Conservation (phyloP, 2,113 vertebrate species). For the Orthonyx spaldingii region DNA sequence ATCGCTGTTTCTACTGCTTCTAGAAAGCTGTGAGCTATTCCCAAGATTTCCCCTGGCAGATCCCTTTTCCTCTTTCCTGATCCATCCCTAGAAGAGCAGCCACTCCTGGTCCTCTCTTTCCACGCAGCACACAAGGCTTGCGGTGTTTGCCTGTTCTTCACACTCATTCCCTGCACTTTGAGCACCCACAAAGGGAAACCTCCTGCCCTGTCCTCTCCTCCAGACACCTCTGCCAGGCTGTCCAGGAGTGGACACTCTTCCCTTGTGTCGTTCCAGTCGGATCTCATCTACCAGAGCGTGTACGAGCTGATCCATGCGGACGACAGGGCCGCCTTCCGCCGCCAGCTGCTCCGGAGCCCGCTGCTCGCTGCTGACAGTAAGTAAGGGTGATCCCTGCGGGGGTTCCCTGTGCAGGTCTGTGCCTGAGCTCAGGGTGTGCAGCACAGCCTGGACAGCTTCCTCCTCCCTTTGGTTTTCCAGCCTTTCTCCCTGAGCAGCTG, state of each 20-base stretch:
- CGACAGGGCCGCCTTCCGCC: neutral
- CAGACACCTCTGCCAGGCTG: neutral
- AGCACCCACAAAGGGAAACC: neutral
- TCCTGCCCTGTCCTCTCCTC: neutral
- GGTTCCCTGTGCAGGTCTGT: neutral
- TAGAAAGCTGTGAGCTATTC: neutral
- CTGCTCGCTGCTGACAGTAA: neutral
- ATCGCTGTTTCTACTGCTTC: neutral
- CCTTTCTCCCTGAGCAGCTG: neutral
- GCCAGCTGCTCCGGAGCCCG: neutral
- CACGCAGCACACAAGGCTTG: accelerated
- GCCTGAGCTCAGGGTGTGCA: neutral
- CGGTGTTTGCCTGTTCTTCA: neutral
- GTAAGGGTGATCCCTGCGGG: accelerated
- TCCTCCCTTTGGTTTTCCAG: neutral
- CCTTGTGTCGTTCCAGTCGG: neutral
- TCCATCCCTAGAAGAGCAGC: neutral
- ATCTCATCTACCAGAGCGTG: constrained; percentile 33
- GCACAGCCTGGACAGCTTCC: neutral
- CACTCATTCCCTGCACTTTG: accelerated
- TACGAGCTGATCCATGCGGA: neutral
- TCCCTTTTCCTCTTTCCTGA: neutral
- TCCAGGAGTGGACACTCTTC: accelerated
- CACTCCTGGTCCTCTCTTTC: neutral
- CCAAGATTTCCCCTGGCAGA: neutral